A percentile compares a stretch with the other conserved stretches of the same genome.
phyloP scores from a whole-genome alignment of 2,113 vertebrate genomes.

The Dipodomys stephensi region DNA sequence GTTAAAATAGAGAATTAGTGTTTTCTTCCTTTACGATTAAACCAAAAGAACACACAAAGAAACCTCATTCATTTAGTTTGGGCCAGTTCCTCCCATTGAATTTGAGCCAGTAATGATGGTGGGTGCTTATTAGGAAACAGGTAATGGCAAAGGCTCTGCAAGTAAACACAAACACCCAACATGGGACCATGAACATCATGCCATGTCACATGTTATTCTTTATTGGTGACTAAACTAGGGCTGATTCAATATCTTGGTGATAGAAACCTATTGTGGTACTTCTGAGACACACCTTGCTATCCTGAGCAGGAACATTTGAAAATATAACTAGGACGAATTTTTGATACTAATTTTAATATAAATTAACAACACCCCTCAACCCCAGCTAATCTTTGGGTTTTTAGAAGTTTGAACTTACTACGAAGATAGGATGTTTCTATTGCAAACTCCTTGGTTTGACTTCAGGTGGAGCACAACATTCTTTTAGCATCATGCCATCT shows the following conservation, averaged over 20 bases:
- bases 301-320: background rate
- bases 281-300: background rate
- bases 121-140: background rate
- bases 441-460: background rate
- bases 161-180: background rate
- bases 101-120: background rate
- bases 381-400: background rate
- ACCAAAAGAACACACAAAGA: no score
- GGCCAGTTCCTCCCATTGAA: background rate
- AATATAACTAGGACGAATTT: background rate
- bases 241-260: background rate
- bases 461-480: background rate
- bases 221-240: background rate
- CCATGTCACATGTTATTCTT: rapidly evolving
- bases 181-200: background rate
- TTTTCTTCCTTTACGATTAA: background rate
- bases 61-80: background rate
- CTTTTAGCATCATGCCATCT: background rate
- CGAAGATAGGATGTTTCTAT: background rate
- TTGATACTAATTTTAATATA: background rate
- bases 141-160: background rate
- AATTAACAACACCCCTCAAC: background rate
- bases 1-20: background rate
- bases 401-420: background rate
- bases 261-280: background rate